Percentiles rank a stretch among this genome's conserved stretches.
These are phyloP conservation scores for Labeo catla DNA, from an alignment of 2,113 vertebrate genomes.

Conservation along the genomic window DNA sequence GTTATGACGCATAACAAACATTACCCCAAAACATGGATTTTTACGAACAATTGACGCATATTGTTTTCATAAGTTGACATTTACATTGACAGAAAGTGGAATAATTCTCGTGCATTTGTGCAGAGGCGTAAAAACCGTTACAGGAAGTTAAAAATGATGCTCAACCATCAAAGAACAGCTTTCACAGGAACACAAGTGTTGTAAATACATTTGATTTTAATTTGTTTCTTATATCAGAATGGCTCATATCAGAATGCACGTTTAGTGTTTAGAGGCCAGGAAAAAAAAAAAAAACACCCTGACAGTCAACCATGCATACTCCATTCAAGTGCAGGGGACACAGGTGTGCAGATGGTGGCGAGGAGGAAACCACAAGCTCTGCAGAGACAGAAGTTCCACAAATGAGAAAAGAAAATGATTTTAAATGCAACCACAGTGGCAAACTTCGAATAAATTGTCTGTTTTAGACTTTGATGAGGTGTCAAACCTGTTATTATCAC, in stretches of 20 bases:
- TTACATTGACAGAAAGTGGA: constrained; percentile 1
- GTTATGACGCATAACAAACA: neutral
- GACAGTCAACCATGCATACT: neutral
- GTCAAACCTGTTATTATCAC: neutral
- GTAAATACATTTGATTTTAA: constrained; percentile 29
- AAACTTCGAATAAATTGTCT: neutral
- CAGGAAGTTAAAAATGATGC: constrained; percentile 50
- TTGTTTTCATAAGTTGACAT: constrained; percentile 1
- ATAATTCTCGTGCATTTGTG: constrained; percentile 24
- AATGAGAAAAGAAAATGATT: neutral
- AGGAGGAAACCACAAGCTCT: constrained; percentile 24
- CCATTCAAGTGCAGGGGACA: neutral
- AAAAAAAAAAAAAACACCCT: neutral
- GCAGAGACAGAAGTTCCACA: neutral
- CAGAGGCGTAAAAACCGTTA: constrained; percentile 26
- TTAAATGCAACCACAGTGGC: neutral
- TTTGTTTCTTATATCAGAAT: neutral
- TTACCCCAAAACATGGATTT: neutral
- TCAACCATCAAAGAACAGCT: constrained; percentile 48
- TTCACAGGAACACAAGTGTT: constrained; percentile 25
- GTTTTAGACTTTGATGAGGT: neutral
- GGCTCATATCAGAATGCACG: constrained; percentile 3
- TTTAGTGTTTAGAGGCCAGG: neutral
- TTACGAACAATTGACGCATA: neutral
- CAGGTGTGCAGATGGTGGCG: neutral